Evolutionary conservation across 2,888 invertebrate species (phyloP).

Genomic region (Drosophila infuscata): DNA sequence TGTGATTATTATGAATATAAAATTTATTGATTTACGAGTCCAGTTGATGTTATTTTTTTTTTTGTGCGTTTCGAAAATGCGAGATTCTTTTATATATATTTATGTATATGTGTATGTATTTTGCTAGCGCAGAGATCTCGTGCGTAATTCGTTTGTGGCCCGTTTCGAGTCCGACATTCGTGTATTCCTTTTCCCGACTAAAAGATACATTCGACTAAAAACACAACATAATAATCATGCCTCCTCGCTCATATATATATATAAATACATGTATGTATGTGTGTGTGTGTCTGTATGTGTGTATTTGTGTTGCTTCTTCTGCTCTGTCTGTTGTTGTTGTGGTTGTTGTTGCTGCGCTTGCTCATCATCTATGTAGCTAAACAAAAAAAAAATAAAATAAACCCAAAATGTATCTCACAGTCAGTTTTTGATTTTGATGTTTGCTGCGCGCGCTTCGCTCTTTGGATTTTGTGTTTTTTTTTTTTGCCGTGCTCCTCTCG

Average conservation of each 20-base stretch:
- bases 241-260: constrained; percentile 37
- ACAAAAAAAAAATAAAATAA: constrained; percentile 63
- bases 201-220: constrained; percentile 79
- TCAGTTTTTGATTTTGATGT: constrained; percentile 70
- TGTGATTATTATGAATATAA: constrained; percentile 39
- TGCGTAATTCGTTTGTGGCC: constrained; percentile 59
- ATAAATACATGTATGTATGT: constrained; percentile 15
- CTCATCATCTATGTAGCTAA: constrained; percentile 73
- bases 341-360: constrained; percentile 56
- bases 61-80: constrained; percentile 46
- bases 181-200: constrained; percentile 79
- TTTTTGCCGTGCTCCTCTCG: constrained; percentile 26
- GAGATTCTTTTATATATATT: constrained; percentile 44
- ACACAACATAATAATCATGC: constrained; percentile 71
- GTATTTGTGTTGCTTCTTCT: constrained; percentile 46
- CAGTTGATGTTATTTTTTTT: constrained; percentile 21
- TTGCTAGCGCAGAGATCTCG: constrained; percentile 42
- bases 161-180: constrained; percentile 65
- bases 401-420: constrained; percentile 75
- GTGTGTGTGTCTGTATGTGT: constrained; percentile 35
- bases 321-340: constrained; percentile 23
- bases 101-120: constrained; percentile 13
- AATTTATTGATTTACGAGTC: constrained; percentile 52
- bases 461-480: constrained; percentile 6
- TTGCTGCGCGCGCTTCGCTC: constrained; percentile 55